Evolutionary conservation across 1,140 invertebrate species (phyloP).

Genomic region (Akabosia matsudoensis): DNA sequence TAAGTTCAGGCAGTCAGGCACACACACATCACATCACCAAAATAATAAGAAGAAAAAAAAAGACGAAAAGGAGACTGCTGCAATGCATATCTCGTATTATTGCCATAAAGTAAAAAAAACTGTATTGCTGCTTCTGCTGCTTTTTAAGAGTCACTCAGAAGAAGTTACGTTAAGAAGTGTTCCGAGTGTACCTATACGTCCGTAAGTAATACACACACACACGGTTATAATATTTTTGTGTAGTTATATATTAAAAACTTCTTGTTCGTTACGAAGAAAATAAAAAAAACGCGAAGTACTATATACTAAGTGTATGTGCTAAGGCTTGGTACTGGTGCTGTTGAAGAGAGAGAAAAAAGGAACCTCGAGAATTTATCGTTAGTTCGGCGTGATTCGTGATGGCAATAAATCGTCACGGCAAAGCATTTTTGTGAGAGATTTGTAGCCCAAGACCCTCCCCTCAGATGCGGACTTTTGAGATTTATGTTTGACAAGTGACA

Average conservation of each 20-base stretch:
- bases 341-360: conserved; percentile 14
- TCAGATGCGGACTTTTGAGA: conserved; percentile 42
- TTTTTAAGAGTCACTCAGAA: conserved; percentile 4
- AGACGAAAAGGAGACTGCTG: conserved; percentile 22
- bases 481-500: conserved; percentile 45
- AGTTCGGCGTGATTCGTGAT: conserved; percentile 45
- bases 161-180: conserved; percentile 13
- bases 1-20: conserved; percentile 1
- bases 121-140: not conserved
- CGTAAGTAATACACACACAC: not conserved
- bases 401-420: conserved; percentile 43
- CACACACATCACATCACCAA: conserved; percentile 23
- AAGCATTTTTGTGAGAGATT: conserved; percentile 46
- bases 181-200: not conserved
- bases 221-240: not conserved
- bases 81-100: conserved; percentile 12
- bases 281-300: not conserved
- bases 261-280: conserved; percentile 9
- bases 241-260: conserved; percentile 21
- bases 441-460: conserved; percentile 39
- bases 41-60: conserved; percentile 22
- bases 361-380: conserved; percentile 42
- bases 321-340: conserved; percentile 5
- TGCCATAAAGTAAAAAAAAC: not conserved
- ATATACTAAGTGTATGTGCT: not conserved